A percentile compares a stretch with the other conserved stretches of the same genome.
These are phyloP conservation scores for Perccottus glenii DNA, from an alignment of 2,113 vertebrate species.

Conservation along the genomic window DNA sequence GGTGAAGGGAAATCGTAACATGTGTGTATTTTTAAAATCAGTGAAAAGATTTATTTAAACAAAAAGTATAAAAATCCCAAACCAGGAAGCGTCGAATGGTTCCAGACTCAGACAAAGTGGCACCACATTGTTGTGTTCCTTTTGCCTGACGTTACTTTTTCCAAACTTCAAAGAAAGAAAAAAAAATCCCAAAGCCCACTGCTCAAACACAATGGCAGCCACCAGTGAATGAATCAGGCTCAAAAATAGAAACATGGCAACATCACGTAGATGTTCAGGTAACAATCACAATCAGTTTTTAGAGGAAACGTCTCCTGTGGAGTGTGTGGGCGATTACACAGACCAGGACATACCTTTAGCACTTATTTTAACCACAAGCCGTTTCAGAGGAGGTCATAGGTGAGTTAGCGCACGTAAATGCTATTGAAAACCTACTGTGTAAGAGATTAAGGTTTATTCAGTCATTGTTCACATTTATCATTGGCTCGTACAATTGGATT, in stretches of 20 bases:
- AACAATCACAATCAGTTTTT: conserved; percentile 28
- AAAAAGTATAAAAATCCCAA: conserved; percentile 25
- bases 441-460: no score
- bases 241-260: conserved; percentile 57
- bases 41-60: not conserved
- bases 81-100: conserved; percentile 60
- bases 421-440: no score
- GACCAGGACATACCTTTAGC: conserved; percentile 5
- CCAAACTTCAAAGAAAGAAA: conserved; percentile 46
- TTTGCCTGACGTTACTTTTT: conserved; percentile 42
- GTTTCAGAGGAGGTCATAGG: not conserved
- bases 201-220: conserved; percentile 54
- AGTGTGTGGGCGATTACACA: conserved; percentile 6
- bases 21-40: not conserved
- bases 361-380: conserved; percentile 20
- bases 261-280: conserved; percentile 46
- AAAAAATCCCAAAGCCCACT: conserved; percentile 29
- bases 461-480: no score
- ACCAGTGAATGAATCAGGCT: conserved; percentile 5
- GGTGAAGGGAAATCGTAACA: no score
- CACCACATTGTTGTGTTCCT: conserved; percentile 64
- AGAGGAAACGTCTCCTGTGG: conserved; percentile 22
- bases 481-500: no score
- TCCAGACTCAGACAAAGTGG: conserved; percentile 69
- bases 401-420: no score